Conservation (phyloP, 2,797 vertebrate species). For the Gobio occitaniae region DNA sequence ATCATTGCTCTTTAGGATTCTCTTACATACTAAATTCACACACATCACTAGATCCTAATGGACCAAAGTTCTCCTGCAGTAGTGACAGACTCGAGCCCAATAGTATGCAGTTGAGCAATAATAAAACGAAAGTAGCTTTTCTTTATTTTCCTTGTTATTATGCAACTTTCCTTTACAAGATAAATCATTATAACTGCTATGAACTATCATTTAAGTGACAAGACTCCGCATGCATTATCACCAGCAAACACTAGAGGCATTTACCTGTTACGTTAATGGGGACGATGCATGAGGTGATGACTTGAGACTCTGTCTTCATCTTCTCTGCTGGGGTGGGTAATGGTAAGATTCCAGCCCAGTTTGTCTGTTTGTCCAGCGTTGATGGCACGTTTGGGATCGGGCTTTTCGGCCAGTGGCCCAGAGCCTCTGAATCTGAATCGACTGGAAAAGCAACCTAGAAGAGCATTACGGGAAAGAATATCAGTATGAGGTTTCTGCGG, state of each 20-base stretch:
- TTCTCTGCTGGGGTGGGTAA: slow-evolving; percentile 97
- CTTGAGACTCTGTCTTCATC: slow-evolving; percentile 94
- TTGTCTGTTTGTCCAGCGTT: slow-evolving; percentile 99
- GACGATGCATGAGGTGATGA: slow-evolving; percentile 94
- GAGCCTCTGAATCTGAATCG: slow-evolving; percentile 87
- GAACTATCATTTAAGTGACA: slow-evolving; percentile 11
- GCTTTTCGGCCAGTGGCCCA: slow-evolving; percentile 92
- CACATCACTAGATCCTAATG: slow-evolving; percentile 4
- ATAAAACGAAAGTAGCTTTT: background rate
- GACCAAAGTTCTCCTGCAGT: slow-evolving; percentile 38
- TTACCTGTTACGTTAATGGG: slow-evolving; percentile 99
- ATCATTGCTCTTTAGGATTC: background rate
- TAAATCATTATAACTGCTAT: background rate
- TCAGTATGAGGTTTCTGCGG: background rate
- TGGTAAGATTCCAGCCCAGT: slow-evolving; percentile 95
- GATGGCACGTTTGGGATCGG: slow-evolving; percentile 95
- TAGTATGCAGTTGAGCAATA: background rate
- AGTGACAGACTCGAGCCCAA: slow-evolving; percentile 7
- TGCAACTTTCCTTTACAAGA: background rate
- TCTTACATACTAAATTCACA: background rate
- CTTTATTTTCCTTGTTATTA: background rate
- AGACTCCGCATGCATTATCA: slow-evolving; percentile 2
- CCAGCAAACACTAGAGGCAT: slow-evolving; percentile 29
- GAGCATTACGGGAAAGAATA: slow-evolving; percentile 56
- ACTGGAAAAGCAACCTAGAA: slow-evolving; percentile 86